Evolutionary conservation across 2,888 invertebrate genomes (phyloP).

Genomic region (Oxyteleia sp.): DNA sequence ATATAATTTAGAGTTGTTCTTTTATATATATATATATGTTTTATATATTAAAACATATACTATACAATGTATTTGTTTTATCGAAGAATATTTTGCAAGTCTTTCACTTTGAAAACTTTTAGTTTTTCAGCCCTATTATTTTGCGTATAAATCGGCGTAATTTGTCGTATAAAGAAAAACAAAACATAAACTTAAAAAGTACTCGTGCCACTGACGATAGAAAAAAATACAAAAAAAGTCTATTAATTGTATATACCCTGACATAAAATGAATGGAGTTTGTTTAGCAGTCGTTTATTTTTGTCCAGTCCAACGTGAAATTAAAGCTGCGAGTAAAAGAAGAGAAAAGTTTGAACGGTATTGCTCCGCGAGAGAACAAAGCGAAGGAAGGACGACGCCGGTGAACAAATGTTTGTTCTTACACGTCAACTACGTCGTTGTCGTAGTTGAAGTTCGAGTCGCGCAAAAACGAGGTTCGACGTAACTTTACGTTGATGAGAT

Average conservation of each 20-base stretch:
- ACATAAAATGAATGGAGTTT: conserved; percentile 23
- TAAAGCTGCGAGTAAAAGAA: conserved; percentile 17
- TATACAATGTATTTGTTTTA: no score
- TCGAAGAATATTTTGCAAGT: no score
- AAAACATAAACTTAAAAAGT: conserved; percentile 42
- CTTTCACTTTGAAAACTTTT: no score
- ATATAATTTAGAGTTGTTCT: no score
- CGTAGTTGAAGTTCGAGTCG: conserved; percentile 87
- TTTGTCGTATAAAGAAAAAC: background rate
- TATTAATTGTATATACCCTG: conserved; percentile 49
- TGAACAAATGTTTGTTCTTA: conserved; percentile 61
- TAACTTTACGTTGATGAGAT: conserved; percentile 83
- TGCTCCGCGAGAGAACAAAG: conserved; percentile 13
- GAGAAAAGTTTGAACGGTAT: conserved; percentile 19
- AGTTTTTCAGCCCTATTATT: no score
- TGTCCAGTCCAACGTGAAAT: conserved; percentile 15
- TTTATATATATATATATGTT: no score
- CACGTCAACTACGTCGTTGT: conserved; percentile 86
- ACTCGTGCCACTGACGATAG: conserved; percentile 63
- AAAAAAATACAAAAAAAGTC: no score
- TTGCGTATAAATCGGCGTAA: conserved; percentile 5
- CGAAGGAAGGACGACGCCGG: conserved; percentile 31
- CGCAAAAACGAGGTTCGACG: conserved; percentile 86
- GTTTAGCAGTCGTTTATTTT: conserved; percentile 32
- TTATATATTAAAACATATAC: no score